Evolutionary conservation across 2,888 invertebrate genomes (phyloP), one percentile per base, ranked within the genome.

Genomic region (Gari tellinella): DNA sequence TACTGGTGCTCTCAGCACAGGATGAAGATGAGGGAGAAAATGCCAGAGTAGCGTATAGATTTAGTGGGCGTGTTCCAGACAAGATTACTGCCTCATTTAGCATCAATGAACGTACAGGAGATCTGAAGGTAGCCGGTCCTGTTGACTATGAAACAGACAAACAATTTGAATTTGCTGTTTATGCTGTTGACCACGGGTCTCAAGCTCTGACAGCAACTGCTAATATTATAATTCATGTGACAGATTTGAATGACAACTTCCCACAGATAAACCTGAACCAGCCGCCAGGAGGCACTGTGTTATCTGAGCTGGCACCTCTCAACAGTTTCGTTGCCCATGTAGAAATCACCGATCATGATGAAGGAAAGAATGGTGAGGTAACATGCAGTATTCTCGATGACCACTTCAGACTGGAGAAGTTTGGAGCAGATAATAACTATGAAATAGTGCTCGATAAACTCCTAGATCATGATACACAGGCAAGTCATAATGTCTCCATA

Each of bases 301-400:
- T 92, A 10, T 69, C 79, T 8, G 93, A 93, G 82, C 86, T 97
- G 91, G 97, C 97, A 0, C 94, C 94, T 63, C 96, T 96, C 89
- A 97, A 97, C 26, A 96, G 96, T 38, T 95, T 98, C 31, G 98
- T 99, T 0, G 98, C 98, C 0, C 98, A 97, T 5, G 96, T 99
- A 7, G 96, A 97, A 0, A 96, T 98, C 0, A 77, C 72, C 2
- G 89, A 89, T 65, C 26, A 51, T 0, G 88, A 88, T 70, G 78
- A 80, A 53, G 89, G 86, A 2, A 65, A 73, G 14, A 90, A 89
- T 75, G 88, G 88, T 1, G 60, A 77, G 25, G 83, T 90, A 1
- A 64, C 68, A 4, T 90, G 90, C 68, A 65, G 67, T 26, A 45
- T 90, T 26, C 49, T 81, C 17, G 83, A 81, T 46, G 64, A 80